Evolutionary conservation across 2,888 invertebrate species (phyloP), one percentile per base, ranked within the genome.

Genomic region (Euzophera pinguis): DNA sequence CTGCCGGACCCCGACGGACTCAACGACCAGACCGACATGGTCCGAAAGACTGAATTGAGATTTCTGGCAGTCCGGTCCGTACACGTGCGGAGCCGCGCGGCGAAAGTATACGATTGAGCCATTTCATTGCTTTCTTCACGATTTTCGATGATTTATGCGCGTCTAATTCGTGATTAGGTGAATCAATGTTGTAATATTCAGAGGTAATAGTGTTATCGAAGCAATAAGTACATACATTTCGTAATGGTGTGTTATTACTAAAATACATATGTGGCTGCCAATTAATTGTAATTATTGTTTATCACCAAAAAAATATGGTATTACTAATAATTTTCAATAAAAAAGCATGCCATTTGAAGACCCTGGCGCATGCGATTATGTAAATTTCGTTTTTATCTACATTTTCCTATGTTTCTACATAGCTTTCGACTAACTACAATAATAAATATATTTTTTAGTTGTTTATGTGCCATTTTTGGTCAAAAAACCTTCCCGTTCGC

Each of bases 31-130:
- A 5, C 13, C 7, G 29, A 27, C 29, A 43, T 42, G 10, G 7
- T 43, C 8, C 43, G 13, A 43, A 16, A 10, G 12, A 43, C 29
- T 9, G 13, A 27, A 38, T 38, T 17, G 8, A 8, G 14, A 14
- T 8, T 38, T 13, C 41, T 17, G 22, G 17, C 74, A 63, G 68
- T 56, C 64, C 69, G 73, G 74, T 69, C 65, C 60, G 63, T 3
- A 50, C 49, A 75, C 78, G 74, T 73, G 69, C 66, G 64, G 55
- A 59, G 53, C 55, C 58, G 53, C 64, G 62, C 64, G 65, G 72
- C 69, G 78, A 79, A 77, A 75, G 76, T 71, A 58, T 63, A 47
- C 43, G 52, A 52, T 50, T 47, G 56, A 54, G 49, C 52, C 61
- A 59, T 61, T 62, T 64, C 59, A 62, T 61, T 65, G 57, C 47